Evolutionary conservation across 2,888 invertebrate species (phyloP), one percentile per base, ranked within the genome.

Genomic region (Latrodectus elegans): DNA sequence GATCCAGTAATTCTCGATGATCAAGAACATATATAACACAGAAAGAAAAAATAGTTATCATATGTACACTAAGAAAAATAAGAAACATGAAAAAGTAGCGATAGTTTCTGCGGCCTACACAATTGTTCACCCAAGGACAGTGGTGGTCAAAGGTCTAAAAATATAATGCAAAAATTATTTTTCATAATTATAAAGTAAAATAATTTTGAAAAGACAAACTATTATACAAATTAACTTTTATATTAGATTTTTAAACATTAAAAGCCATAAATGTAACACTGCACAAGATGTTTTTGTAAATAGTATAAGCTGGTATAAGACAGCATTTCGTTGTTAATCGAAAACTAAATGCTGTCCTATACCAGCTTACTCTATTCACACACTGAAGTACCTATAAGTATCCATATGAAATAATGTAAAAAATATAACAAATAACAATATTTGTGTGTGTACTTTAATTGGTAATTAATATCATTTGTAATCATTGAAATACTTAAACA

Each of bases 41-140:
- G 91, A 99, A 95, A 85, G 96, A 95, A 93, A 99, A 98, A 93
- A 99, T 98, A 93, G 97, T 96, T 92, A 98, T 95, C 98, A 99
- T 99, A 93, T 99, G 99, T 92, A 98, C 94, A 91, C 97, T 97
- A 89, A 99, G 94, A 87, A 98, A 97, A 92, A 99, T 95, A 90
- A 99, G 95, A 93, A 99, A 99, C 94, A 98, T 96, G 94, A 99
- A 99, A 94, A 99, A 99, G 93, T 97, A 99, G 92, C 99, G 94
- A 93, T 99, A 99, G 93, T 99, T 99, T 91, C 99, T 95, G 91
- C 98, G 95, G 90, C 99, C 99, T 92, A 99, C 98, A 93, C 97
- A 98, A 93, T 98, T 98, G 93, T 97, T 97, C 92, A 97, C 97
- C 97, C 97, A 97, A 89, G 97, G 89, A 67, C 99, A 99, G 93